Evolutionary conservation across 2,113 vertebrate species (phyloP), one percentile per base, ranked within the genome.

Genomic region (Etheostoma cragini): DNA sequence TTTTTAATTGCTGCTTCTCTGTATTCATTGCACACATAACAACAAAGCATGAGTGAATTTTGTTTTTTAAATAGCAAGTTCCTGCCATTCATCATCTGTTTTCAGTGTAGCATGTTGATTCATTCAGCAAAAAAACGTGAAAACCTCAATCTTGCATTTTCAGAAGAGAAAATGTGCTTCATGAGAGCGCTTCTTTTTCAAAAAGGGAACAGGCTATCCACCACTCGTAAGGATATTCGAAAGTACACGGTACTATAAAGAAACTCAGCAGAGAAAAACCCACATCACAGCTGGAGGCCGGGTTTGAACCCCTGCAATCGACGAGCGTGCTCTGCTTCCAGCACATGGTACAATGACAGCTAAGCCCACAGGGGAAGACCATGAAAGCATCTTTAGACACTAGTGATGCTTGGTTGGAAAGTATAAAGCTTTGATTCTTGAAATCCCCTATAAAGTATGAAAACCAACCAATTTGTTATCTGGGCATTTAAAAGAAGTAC

Each of bases 251-350:
- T 21, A 15, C 35, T 77, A 33, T 35, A 42, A 78, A 62, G 47
- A 54, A 79, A 53, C 8, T 1, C 21, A 79, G 63, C 21, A 1
- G 66, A 50, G 58, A 21, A 47, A 77, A 76, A 63, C 54, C 72
- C 73, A 78, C 87, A 66, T 61, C 83, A 30, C 85, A 83, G 81
- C 60, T 0, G 85, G 76, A 79, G 70, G 22, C 54, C 0, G 62
- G 22, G 78, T 78, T 62, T 13, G 33, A 84, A 80, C 72, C 17
- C 0, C 4, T 22, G 47, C 49, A 57, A 54, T 72, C 5, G 35
- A 50, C 21, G 21, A 60, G 49, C 21, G 66, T 21, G 56, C 66
- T 61, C 19, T 12, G 75, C 71, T 84, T 6, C 30, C 67, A 81
- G 66, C 54, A 3, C 26, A 56, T 65, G 67, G 50, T 56, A 65